Evolutionary conservation across 2,888 invertebrate genomes (phyloP).

Genomic region (Bombyx huttoni): DNA sequence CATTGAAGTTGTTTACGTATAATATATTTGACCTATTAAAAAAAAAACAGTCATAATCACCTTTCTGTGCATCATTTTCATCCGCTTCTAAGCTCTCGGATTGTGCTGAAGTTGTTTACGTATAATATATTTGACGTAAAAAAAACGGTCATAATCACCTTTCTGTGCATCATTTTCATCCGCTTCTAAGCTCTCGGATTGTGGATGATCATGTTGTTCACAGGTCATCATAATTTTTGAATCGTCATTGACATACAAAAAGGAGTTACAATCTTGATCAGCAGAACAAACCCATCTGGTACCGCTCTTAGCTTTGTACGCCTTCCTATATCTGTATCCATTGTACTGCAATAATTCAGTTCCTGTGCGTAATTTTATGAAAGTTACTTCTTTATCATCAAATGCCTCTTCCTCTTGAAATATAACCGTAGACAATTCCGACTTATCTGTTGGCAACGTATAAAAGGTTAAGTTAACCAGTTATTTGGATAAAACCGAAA

Average conservation of each 20-base stretch:
- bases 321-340: slow-evolving; percentile 39
- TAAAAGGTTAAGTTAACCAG: not conserved
- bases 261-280: slow-evolving; percentile 36
- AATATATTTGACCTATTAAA: no score
- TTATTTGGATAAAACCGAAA: not conserved
- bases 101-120: no score
- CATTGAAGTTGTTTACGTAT: no score
- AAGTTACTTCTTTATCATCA: slow-evolving; percentile 25
- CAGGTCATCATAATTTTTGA: slow-evolving; percentile 40
- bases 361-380: slow-evolving; percentile 35
- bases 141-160: no score
- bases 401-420: slow-evolving; percentile 9
- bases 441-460: not conserved
- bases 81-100: slow-evolving; percentile 13
- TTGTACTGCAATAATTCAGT: slow-evolving; percentile 38
- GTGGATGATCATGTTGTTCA: slow-evolving; percentile 31
- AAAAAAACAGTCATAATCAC: no score
- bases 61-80: slow-evolving; percentile 9
- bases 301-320: slow-evolving; percentile 34
- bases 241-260: slow-evolving; percentile 33
- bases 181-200: slow-evolving; percentile 11
- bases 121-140: no score
- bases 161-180: slow-evolving; percentile 11
- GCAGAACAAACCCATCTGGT: slow-evolving; percentile 42
- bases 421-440: slow-evolving; percentile 1